Base-by-base conservation (phyloP, 2,797 vertebrate species). In the Tangara arthus region DNA sequence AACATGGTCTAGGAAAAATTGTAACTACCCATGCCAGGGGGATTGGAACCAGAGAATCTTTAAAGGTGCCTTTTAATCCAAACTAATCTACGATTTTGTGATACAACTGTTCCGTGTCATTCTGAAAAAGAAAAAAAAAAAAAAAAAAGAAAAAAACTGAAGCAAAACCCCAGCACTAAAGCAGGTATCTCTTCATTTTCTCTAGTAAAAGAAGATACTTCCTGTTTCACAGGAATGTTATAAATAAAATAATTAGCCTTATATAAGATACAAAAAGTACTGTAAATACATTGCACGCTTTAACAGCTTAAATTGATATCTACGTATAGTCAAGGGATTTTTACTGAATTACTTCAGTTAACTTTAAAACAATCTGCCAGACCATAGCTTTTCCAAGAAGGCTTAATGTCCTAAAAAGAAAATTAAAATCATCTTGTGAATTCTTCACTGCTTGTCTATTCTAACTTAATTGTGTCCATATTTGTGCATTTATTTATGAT, bases 31-130 rank as follows among this genome's bases (percentile, higher is more conserved):
- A 8, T 23, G 18, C 4, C 12, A n/a, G 11, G 5, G 3, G 2
- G 0, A 2, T 12, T 61, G 39, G 30, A 34, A 30, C 2, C 8
- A 46, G 34, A 60, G 4, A 46, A 17, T 34, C 39, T 34, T n/a
- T 39, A 39, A 53, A 61, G 7, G 24, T 10, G 28, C 3, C 3
- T 61, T 86, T 46, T 30, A 34, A 39, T 59, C 15, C 21, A 22
- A 46, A 47, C 8, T 30, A 20, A 11, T 46, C 16, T 20, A 5
- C 28, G 47, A 26, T 55, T 61, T 21, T 39, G 8, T 21, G 20
- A 55, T 41, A 15, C 24, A 53, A 11, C 20, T 55, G 18, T 39
- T 68, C 7, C 0, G 0, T 34, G 41, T 41, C 13, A 34, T 47
- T 61, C 53, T 34, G 12, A 11, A 30, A 60, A 46, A 44, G 1